These are phyloP conservation scores for Nansenia antarctica DNA, from an alignment of 2,113 vertebrate genomes.

Conservation along the genomic window DNA sequence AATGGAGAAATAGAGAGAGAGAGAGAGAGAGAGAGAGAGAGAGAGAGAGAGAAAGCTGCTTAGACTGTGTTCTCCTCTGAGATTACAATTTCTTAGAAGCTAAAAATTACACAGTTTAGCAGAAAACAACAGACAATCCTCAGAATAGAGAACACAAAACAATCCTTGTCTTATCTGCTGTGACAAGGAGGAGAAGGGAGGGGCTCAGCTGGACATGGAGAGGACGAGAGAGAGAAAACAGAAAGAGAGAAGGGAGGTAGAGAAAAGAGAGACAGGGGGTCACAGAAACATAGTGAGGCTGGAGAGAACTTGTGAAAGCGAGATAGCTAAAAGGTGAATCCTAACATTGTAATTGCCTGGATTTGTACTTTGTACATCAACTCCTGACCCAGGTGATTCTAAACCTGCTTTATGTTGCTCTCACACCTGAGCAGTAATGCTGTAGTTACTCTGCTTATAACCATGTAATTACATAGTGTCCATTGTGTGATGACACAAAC, in stretches of 20 bases:
- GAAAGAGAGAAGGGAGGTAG: not conserved
- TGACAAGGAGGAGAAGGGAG: conserved; percentile 30
- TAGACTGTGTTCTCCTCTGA: conserved; percentile 34
- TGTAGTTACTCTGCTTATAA: no score
- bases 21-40: conserved; percentile 9
- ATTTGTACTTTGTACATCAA: no score
- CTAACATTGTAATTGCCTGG: no score
- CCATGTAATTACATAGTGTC: no score
- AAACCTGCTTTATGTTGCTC: no score
- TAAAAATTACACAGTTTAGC: conserved; percentile 57
- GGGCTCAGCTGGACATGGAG: conserved; percentile 5
- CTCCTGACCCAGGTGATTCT: no score
- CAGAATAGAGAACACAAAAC: conserved; percentile 38
- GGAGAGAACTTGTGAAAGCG: not conserved
- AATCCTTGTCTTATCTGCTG: conserved; percentile 51
- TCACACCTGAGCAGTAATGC: no score
- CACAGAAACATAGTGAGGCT: not conserved
- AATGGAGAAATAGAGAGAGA: not conserved
- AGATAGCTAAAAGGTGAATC: not conserved
- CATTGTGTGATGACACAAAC: no score
- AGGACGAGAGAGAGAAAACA: conserved; percentile 11
- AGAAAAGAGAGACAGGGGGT: not conserved
- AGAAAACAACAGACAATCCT: conserved; percentile 46
- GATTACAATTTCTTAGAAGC: conserved; percentile 49
- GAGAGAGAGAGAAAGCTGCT: conserved; percentile 15